phyloP scores from a whole-genome alignment of 2,797 vertebrate genomes.

The Syngnathus acus region DNA sequence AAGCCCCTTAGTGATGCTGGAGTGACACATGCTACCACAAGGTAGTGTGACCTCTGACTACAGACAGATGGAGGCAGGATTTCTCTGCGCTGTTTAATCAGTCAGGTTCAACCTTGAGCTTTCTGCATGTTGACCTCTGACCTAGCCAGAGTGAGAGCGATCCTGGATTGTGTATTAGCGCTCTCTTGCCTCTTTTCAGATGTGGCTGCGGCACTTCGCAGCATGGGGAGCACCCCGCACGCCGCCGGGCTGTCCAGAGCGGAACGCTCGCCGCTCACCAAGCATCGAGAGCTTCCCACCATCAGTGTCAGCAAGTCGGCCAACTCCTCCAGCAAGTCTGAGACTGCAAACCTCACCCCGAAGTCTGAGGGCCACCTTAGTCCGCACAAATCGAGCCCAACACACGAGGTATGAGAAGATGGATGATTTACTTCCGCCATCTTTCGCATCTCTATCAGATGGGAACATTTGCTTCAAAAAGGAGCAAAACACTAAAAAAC shows the following conservation, averaged over 20 bases:
- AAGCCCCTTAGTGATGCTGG: constrained; percentile 55
- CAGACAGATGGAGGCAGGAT: constrained; percentile 62
- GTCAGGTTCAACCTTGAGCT: constrained; percentile 55
- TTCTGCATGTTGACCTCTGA: constrained; percentile 49
- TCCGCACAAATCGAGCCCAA: constrained; percentile 87
- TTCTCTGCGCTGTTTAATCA: constrained; percentile 60
- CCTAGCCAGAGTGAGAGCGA: constrained; percentile 20
- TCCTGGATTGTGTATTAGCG: constrained; percentile 24
- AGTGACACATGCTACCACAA: constrained; percentile 45
- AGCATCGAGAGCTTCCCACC: constrained; percentile 64
- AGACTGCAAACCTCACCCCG: constrained; percentile 73
- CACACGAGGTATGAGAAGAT: constrained; percentile 78
- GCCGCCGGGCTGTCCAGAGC: constrained; percentile 55
- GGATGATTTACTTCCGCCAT: background rate
- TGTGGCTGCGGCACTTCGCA: constrained; percentile 57
- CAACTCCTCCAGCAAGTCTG: constrained; percentile 82
- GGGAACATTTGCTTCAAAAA: too few relatives aligned
- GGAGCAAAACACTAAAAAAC: too few relatives aligned
- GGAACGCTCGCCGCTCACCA: constrained; percentile 63
- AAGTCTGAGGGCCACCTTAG: constrained; percentile 76
- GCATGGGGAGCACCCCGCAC: constrained; percentile 58
- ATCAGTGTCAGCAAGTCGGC: constrained; percentile 72
- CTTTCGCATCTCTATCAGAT: too few relatives aligned
- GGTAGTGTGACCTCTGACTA: constrained; percentile 47
- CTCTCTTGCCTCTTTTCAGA: constrained; percentile 46